Conservation (phyloP, 2,888 invertebrate genomes). For the Oconnorella tubifera region DNA sequence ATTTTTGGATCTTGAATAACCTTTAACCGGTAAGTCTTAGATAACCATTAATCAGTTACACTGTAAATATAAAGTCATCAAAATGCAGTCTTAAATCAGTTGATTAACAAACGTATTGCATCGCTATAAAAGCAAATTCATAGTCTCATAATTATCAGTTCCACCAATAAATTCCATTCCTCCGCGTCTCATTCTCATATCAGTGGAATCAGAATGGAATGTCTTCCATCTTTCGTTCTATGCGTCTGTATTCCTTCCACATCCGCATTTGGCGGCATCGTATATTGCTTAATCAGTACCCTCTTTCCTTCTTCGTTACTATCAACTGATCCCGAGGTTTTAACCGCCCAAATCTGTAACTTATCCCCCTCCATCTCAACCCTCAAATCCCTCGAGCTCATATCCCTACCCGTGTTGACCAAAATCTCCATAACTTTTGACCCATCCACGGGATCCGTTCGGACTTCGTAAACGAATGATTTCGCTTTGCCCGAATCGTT, state of each 20-base stretch:
- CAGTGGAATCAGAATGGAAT: constrained; percentile 32
- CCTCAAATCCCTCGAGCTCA: constrained; percentile 26
- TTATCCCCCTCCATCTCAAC: constrained; percentile 31
- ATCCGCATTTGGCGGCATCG: constrained; percentile 32
- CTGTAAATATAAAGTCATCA: too few species aligned
- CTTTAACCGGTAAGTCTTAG: too few species aligned
- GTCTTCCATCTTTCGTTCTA: constrained; percentile 29
- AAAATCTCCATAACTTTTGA: constrained; percentile 33
- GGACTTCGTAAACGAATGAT: constrained; percentile 21
- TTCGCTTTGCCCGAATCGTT: constrained; percentile 13
- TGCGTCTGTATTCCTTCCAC: constrained; percentile 26
- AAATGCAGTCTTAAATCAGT: too few species aligned
- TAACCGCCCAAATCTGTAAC: constrained; percentile 26
- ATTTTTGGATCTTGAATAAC: too few species aligned
- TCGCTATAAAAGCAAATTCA: too few species aligned
- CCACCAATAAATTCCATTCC: too few species aligned
- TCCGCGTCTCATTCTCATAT: too few species aligned
- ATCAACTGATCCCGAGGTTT: not conserved
- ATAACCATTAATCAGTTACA: too few species aligned
- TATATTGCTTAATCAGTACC: constrained; percentile 33
- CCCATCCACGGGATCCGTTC: constrained; percentile 20
- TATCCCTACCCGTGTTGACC: constrained; percentile 32
- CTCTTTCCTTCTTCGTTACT: not conserved
- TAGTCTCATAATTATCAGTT: too few species aligned
- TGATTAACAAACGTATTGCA: too few species aligned